phyloP scores from a whole-genome alignment of 2,888 invertebrate species.

The Rhagophthalmus giganteus region DNA sequence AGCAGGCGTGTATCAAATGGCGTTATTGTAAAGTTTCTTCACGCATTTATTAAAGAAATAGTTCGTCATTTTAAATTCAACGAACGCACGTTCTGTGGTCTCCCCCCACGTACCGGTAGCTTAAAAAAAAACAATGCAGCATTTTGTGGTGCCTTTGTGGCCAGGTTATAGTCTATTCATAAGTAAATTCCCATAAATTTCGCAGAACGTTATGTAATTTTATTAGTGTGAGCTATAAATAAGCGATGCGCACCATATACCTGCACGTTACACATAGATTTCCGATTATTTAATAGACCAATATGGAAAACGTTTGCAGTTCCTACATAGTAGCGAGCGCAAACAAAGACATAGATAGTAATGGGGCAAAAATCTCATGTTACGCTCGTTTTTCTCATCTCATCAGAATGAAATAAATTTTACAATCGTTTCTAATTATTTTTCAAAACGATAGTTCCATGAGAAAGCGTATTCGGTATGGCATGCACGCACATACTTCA shows the following conservation, averaged over 20 bases:
- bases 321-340: too few species aligned
- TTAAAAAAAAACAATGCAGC: constrained; percentile 24
- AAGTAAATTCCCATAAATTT: too few species aligned
- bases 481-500: constrained; percentile 16
- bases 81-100: constrained; percentile 29
- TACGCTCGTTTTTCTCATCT: constrained; percentile 4
- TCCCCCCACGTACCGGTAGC: constrained; percentile 30
- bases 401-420: constrained; percentile 1
- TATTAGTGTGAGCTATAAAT: too few species aligned
- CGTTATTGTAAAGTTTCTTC: constrained; percentile 25
- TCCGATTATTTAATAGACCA: constrained; percentile 1
- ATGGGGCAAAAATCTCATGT: too few species aligned
- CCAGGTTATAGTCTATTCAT: constrained; percentile 17
- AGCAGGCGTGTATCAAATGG: constrained; percentile 28
- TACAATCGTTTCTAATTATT: constrained; percentile 11
- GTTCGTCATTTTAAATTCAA: constrained; percentile 30
- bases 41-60: constrained; percentile 28
- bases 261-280: too few species aligned
- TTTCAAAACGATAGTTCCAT: constrained; percentile 6
- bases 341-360: too few species aligned
- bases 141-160: constrained; percentile 26
- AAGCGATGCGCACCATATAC: too few species aligned
- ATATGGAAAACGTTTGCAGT: background rate
- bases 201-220: too few species aligned
- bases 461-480: constrained; percentile 12